These are phyloP conservation scores for Hydropotes inermis DNA, from an alignment of 2,113 vertebrate genomes.

Conservation along the genomic window DNA sequence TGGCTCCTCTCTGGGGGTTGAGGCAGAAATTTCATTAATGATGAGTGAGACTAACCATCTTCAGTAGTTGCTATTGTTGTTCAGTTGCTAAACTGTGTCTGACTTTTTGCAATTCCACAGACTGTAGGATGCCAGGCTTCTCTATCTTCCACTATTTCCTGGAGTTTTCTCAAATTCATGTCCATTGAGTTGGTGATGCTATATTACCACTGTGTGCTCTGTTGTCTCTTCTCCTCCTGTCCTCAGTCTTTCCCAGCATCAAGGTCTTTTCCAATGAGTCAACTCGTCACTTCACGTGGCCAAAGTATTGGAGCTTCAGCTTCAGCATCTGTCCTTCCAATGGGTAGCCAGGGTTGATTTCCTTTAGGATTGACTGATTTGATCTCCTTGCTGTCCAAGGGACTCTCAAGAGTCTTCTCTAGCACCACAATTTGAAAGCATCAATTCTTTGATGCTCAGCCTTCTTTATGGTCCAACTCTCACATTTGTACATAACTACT, in stretches of 20 bases:
- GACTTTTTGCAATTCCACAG: not conserved
- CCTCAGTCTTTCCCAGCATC: not conserved
- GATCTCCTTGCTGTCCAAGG: not conserved
- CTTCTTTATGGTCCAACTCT: not conserved
- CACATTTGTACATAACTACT: not conserved
- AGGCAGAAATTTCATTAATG: not conserved
- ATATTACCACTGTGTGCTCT: not conserved
- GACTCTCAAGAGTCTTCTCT: not conserved
- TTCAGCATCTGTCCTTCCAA: not conserved
- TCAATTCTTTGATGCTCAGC: not conserved
- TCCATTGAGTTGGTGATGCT: not conserved
- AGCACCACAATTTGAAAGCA: not conserved
- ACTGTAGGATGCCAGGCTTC: not conserved
- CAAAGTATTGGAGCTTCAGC: not conserved
- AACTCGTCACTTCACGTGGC: not conserved
- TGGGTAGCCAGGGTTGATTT: not conserved
- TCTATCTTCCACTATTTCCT: not conserved
- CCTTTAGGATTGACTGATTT: not conserved
- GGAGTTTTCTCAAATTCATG: not conserved
- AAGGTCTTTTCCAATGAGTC: not conserved
- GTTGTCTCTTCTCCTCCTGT: rapidly evolving
- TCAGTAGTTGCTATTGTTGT: not conserved
- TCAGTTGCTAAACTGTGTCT: not conserved
- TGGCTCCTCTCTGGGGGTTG: not conserved
- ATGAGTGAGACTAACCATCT: not conserved